A percentile compares a stretch with the other conserved stretches of the same genome.
phyloP scores from a whole-genome alignment of 2,797 vertebrate species.

The Atherinosoma microstoma region DNA sequence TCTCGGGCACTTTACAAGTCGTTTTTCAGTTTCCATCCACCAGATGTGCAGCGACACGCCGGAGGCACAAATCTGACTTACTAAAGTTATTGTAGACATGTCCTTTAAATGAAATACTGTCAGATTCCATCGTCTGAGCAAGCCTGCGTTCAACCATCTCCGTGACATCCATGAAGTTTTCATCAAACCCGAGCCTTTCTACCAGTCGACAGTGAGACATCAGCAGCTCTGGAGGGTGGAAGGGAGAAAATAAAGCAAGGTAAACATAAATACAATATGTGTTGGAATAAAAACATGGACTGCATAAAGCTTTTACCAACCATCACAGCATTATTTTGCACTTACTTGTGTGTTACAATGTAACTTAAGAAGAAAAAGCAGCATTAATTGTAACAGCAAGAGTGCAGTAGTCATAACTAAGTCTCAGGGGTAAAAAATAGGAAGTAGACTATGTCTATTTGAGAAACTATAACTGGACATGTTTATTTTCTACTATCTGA shows the following conservation, averaged over 20 bases:
- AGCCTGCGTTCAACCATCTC: slow-evolving; percentile 85
- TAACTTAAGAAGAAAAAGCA: neutral
- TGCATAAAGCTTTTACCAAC: neutral
- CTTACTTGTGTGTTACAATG: neutral
- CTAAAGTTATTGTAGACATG: slow-evolving; percentile 86
- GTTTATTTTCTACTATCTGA: neutral
- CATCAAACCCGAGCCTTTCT: slow-evolving; percentile 92
- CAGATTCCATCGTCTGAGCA: slow-evolving; percentile 38
- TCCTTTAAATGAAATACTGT: slow-evolving; percentile 77
- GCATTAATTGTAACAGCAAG: neutral
- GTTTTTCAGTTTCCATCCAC: slow-evolving; percentile 52
- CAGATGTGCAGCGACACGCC: slow-evolving; percentile 35
- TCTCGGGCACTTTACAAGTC: slow-evolving; percentile 40
- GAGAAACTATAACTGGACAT: neutral
- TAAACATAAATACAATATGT: neutral
- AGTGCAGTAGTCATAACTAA: too few species aligned
- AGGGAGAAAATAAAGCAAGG: slow-evolving; percentile 20
- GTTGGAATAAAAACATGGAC: neutral
- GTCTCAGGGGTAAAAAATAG: too few species aligned
- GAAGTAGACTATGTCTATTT: neutral
- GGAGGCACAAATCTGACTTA: slow-evolving; percentile 61
- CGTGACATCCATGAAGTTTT: slow-evolving; percentile 93
- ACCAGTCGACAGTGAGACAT: slow-evolving; percentile 88
- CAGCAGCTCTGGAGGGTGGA: slow-evolving; percentile 84
- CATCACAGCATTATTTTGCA: too few species aligned